Evolutionary conservation across 2,888 invertebrate species (phyloP).

Genomic region (Mimachlamys varia): DNA sequence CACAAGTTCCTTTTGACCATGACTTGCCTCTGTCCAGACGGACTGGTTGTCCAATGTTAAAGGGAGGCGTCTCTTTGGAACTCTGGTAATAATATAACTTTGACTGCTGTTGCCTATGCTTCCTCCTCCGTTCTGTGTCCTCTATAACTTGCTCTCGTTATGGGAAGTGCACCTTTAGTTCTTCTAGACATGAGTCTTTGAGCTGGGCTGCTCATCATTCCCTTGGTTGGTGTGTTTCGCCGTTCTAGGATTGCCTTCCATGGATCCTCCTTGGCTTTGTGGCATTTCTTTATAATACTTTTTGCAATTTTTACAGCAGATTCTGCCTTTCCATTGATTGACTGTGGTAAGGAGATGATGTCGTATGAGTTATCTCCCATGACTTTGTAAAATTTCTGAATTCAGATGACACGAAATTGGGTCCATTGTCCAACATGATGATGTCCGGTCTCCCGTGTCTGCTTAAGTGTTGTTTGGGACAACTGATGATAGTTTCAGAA

Average conservation of each 20-base stretch:
- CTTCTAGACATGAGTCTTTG: constrained; percentile 40
- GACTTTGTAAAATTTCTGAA: constrained; percentile 39
- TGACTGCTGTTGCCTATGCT: constrained; percentile 12
- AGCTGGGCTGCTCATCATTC: constrained; percentile 42
- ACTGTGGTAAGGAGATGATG: constrained; percentile 41
- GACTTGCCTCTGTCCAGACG: constrained; percentile 36
- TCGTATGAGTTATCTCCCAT: constrained; percentile 42
- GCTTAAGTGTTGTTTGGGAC: constrained; percentile 51
- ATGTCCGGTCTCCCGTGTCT: constrained; percentile 53
- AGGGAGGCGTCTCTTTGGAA: not conserved
- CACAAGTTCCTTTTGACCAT: not conserved
- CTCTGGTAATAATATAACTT: not conserved
- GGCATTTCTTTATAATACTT: constrained; percentile 38
- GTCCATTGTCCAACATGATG: constrained; percentile 53
- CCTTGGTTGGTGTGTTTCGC: constrained; percentile 40
- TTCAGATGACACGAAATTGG: constrained; percentile 48
- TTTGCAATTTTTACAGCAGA: constrained; percentile 46
- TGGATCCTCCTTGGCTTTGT: not conserved
- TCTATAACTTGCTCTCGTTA: not conserved
- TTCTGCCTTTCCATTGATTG: constrained; percentile 48
- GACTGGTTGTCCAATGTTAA: constrained; percentile 39
- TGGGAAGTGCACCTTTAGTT: not conserved
- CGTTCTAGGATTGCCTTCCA: constrained; percentile 43
- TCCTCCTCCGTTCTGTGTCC: not conserved
- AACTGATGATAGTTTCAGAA: constrained; percentile 45